A percentile compares a stretch with the other conserved stretches of the same genome.
phyloP scores from a whole-genome alignment of 2,113 vertebrate genomes.

The Oreochromis tanganicae region DNA sequence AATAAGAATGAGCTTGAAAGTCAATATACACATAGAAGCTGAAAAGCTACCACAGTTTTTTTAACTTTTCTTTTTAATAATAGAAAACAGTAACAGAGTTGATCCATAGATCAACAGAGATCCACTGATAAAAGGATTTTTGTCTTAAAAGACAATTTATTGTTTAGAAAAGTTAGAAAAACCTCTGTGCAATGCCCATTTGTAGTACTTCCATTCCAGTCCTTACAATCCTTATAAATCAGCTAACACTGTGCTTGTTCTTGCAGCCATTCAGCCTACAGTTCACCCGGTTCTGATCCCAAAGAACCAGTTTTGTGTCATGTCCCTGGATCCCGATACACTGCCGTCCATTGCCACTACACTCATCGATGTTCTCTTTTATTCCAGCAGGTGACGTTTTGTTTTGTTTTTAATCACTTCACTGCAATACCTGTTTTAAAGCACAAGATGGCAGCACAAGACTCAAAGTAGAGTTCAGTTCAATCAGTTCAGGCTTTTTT shows the following conservation, averaged over 20 bases:
- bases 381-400: constrained; percentile 80
- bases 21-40: neutral
- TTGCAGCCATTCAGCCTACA: constrained; percentile 75
- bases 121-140: neutral
- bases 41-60: neutral
- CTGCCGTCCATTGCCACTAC: constrained; percentile 91
- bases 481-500: neutral
- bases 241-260: neutral
- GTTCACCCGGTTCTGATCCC: constrained; percentile 94
- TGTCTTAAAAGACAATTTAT: neutral
- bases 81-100: neutral
- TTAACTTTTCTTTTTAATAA: neutral
- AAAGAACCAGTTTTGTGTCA: constrained; percentile 89
- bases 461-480: neutral
- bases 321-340: constrained; percentile 90
- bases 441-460: constrained; percentile 39
- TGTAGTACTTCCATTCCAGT: neutral
- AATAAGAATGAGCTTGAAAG: fast-evolving
- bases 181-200: neutral
- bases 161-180: fast-evolving
- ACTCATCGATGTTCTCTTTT: constrained; percentile 95
- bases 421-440: neutral
- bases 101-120: neutral
- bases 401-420: neutral
- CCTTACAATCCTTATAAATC: neutral